Conservation (phyloP, 2,113 vertebrate species). For the Euleptes europaea region DNA sequence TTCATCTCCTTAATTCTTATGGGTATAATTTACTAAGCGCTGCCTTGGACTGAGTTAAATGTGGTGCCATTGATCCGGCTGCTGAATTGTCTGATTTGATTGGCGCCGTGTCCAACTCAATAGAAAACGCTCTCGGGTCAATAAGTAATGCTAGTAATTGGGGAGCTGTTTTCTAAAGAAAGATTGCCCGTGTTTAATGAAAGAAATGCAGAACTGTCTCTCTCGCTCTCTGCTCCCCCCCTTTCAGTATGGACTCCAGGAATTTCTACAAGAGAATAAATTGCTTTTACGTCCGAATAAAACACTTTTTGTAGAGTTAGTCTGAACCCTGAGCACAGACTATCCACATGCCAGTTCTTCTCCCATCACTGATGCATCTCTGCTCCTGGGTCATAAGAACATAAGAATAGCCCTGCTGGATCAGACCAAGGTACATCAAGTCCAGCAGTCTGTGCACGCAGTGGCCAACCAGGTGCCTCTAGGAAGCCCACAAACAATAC, state of each 20-base stretch:
- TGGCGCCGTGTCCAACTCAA: slow-evolving; percentile 61
- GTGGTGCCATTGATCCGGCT: slow-evolving; percentile 66
- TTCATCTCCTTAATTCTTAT: slow-evolving; percentile 69
- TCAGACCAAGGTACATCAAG: no score
- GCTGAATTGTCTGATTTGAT: slow-evolving; percentile 71
- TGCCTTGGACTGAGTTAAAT: slow-evolving; percentile 64
- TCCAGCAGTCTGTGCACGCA: no score
- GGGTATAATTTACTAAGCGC: slow-evolving; percentile 70
- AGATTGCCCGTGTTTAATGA: slow-evolving; percentile 49
- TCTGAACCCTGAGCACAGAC: no score
- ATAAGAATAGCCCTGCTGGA: no score
- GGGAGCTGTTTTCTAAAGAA: slow-evolving; percentile 61
- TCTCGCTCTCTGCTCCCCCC: fast-evolving
- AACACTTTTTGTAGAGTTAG: not conserved
- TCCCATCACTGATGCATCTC: not conserved
- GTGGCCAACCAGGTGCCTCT: no score
- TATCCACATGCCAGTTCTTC: not conserved
- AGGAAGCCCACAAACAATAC: no score
- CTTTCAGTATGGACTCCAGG: slow-evolving; percentile 23
- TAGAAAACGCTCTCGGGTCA: slow-evolving; percentile 60
- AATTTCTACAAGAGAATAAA: slow-evolving; percentile 39
- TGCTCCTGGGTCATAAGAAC: no score
- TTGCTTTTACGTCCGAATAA: not conserved
- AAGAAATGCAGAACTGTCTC: slow-evolving; percentile 21
- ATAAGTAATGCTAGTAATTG: slow-evolving; percentile 65